Conservation (phyloP, 2,797 vertebrate species). For the Sparus aurata region DNA sequence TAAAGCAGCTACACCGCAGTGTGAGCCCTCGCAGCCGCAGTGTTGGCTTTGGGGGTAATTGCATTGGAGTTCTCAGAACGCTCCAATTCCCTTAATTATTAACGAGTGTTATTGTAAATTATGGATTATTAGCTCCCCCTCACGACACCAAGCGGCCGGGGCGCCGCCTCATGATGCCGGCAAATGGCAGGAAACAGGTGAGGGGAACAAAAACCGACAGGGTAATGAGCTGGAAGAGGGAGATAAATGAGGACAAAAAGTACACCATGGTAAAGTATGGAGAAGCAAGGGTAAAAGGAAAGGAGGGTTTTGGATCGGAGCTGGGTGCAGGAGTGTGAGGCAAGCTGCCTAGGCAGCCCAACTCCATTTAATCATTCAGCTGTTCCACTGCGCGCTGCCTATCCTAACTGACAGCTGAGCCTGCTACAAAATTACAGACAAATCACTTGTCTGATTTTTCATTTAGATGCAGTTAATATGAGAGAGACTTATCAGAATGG, state of each 20-base stretch:
- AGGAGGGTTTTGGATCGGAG: background rate
- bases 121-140: conserved; percentile 79
- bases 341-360: conserved; percentile 21
- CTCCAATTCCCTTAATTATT: conserved; percentile 82
- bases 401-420: conserved; percentile 32
- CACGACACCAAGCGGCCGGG: conserved; percentile 22
- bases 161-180: conserved; percentile 16
- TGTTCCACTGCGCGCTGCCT: conserved; percentile 42
- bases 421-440: conserved; percentile 52
- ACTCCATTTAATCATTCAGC: conserved; percentile 54
- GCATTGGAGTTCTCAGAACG: conserved; percentile 75
- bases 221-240: conserved; percentile 36
- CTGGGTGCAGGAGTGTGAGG: conserved; percentile 19
- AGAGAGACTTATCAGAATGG: conserved; percentile 15
- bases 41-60: conserved; percentile 75
- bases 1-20: conserved; percentile 61
- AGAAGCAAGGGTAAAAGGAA: background rate
- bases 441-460: conserved; percentile 68
- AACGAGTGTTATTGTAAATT: conserved; percentile 82
- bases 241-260: conserved; percentile 39
- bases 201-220: conserved; percentile 7
- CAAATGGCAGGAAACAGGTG: conserved; percentile 44
- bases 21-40: conserved; percentile 54
- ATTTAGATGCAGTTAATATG: conserved; percentile 52
- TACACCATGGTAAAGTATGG: background rate